Percentiles rank a stretch among this genome's conserved stretches.
Evolutionary conservation across 1,140 invertebrate genomes (phyloP).

Genomic region (Apis florea): DNA sequence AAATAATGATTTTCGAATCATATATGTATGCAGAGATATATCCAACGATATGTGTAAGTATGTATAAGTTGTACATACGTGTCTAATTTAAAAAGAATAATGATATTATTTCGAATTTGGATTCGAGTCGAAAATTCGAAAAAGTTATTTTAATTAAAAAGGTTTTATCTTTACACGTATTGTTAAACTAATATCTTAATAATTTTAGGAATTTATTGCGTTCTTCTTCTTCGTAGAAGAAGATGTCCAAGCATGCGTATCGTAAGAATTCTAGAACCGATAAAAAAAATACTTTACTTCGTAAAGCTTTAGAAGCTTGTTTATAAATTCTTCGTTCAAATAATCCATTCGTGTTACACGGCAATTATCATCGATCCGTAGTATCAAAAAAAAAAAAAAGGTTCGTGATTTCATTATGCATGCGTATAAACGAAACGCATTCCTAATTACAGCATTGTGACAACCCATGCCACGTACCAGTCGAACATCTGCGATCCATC

Average conservation of each 20-base stretch:
- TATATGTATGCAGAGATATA: neutral
- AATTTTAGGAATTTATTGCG: too few species aligned
- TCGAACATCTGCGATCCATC: constrained; percentile 71
- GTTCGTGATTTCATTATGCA: constrained; percentile 37
- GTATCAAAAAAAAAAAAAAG: neutral
- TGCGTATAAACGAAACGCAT: constrained; percentile 51
- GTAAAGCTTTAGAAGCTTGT: neutral
- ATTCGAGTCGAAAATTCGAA: too few species aligned
- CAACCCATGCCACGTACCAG: constrained; percentile 57
- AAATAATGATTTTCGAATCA: neutral
- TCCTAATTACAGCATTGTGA: constrained; percentile 62
- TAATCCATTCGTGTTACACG: neutral
- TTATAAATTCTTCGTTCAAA: neutral
- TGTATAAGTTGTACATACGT: too few species aligned
- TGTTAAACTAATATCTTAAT: too few species aligned
- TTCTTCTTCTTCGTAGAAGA: too few species aligned
- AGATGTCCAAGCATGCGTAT: neutral
- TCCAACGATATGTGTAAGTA: neutral
- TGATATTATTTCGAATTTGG: too few species aligned
- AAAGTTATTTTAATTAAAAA: too few species aligned
- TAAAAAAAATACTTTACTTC: neutral
- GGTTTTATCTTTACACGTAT: too few species aligned
- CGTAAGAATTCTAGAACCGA: neutral
- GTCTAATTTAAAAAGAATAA: too few species aligned
- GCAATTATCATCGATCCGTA: constrained; percentile 16